Base-by-base conservation (phyloP, 2,888 invertebrate genomes). In the Hetaerina titia region DNA sequence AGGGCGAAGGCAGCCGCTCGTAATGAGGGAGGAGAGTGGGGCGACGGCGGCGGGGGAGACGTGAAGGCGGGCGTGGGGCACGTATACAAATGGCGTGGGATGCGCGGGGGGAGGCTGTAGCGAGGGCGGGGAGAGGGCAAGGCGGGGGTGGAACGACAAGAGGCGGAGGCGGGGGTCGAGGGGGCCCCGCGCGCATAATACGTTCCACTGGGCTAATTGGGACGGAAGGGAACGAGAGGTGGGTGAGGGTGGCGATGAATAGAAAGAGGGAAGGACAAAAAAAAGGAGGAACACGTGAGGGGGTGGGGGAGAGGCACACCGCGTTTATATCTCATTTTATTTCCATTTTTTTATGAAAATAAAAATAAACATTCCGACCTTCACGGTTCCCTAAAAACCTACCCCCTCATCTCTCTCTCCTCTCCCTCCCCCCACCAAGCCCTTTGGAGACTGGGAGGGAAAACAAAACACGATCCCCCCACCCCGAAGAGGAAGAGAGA, bases 131-230 rank as follows among this genome's bases (percentile, higher is more conserved):
- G 56, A 58, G 57, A 69, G 56, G 22, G 56, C 11, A 25, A 90
- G 63, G 69, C 13, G 92, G n/a, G 63, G 7, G 56, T 57, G 57
- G 6, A 22, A 13, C 56, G 89, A 89, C 11, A 17, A 25, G 31
- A 17, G 17, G 89, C 56, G 57, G n/a, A n/a, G 45, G 89, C 89
- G 56, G 57, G 9, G 31, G 31, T 25, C 57, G 56, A 57, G 57
- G 89, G 45, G 90, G 90, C 57, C 6, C 22, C 8, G 25, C 69
- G 92, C 56, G 56, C 22, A 81, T 81, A 81, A 81, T 92, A 92
- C 92, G 92, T 92, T 92, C 69, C 69, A 56, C 56, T 92, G 92
- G 92, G 92, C 92, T 92, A 92, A 92, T 92, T 92, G 92, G 92
- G 69, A 92, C 57, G 69, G 92, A 74, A 92, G 69, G 31, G 56